Conservation (phyloP, 2,797 vertebrate species). For the Platalea minor region DNA sequence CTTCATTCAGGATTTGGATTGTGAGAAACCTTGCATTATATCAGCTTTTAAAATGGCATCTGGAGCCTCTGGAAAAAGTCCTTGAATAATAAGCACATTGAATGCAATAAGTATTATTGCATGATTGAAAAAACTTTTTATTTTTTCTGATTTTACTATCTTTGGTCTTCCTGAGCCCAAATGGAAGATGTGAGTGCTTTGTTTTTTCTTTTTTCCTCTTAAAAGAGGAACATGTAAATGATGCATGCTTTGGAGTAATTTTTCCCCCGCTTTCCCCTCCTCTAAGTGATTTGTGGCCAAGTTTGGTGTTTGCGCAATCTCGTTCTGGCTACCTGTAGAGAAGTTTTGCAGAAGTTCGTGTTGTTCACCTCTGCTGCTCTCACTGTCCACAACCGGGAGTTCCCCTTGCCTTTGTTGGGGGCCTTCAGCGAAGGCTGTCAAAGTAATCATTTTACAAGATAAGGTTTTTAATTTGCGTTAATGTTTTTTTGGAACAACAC, state of each 20-base stretch:
- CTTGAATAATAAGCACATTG: neutral
- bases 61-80: neutral
- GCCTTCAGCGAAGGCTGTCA: neutral
- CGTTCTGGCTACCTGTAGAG: neutral
- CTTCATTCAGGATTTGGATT: neutral
- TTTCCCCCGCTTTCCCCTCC: neutral
- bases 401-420: neutral
- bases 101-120: neutral
- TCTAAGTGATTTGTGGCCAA: neutral
- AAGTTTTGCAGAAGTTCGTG: neutral
- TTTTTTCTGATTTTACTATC: neutral
- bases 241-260: neutral
- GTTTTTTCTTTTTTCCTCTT: neutral
- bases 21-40: neutral
- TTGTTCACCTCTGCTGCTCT: neutral
- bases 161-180: neutral
- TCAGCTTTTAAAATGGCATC: neutral
- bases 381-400: neutral
- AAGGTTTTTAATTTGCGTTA: neutral
- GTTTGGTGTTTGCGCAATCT: neutral
- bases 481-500: neutral
- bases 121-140: neutral
- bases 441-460: neutral
- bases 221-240: neutral
- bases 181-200: neutral